Base-by-base conservation (phyloP, 1,140 invertebrate species). In the Telenomus remus region DNA sequence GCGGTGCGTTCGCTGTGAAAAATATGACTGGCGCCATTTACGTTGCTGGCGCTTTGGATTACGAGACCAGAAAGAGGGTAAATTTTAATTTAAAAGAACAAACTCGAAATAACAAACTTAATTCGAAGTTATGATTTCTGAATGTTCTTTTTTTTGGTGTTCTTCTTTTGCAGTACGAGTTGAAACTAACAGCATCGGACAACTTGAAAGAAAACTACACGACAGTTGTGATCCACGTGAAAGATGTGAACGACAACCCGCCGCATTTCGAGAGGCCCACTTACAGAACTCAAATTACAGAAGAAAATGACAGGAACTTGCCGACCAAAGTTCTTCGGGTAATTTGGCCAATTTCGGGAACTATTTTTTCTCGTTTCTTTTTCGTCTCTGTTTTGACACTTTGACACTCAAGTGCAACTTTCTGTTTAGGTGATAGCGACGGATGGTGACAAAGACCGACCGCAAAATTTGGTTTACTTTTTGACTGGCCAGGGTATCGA, bases 21-120 rank as follows among this genome's bases (percentile, higher is more conserved):
- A 97, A 97, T 87, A 96, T 96, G 92, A 98, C 96, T 66, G 97
- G 97, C 73, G 96, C 95, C 83, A 98, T 99, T 89, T 98, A 97
- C 87, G 96, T 98, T 47, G 96, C 97, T 14, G 95, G 96, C 65
- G 95, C 96, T 42, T 90, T 97, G 74, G 95, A 97, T 88, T 97
- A 96, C 84, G 96, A 98, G 87, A 95, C 95, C 15, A 90, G 96
- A 85, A 94, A 96, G 89, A 90, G 94, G 91, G 92, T 97, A 91
- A 82, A 81, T 66, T 4, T 81, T 53, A n/a, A n/a, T 61, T 15
- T 11, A 15, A 27, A 19, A 37, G n/a, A n/a, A n/a, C n/a, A 9
- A 11, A 9, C 3, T 39, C 3, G 13, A 44, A 44, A 44, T 13
- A 44, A 13, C 3, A 44, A 44, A 13, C 3, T 39, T 2, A 44